A percentile compares a stretch with the other conserved stretches of the same genome.
phyloP scores from a whole-genome alignment of 2,797 vertebrate genomes.

The Nannoperca australis region DNA sequence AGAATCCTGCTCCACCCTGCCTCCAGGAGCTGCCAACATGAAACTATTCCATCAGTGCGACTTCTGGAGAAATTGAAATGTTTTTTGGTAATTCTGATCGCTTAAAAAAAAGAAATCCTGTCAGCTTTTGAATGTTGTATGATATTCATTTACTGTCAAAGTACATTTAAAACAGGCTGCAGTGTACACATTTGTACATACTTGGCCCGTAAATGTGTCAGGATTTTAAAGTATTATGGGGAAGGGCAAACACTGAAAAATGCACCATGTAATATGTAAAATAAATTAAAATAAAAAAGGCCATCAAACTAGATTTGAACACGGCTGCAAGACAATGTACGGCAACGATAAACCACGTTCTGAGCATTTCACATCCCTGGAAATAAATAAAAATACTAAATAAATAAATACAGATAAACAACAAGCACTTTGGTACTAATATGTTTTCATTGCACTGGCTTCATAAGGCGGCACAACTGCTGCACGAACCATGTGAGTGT shows the following conservation, averaged over 20 bases:
- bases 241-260: background rate
- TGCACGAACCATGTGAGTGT: background rate
- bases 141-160: background rate
- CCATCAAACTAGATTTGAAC: background rate
- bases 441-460: background rate
- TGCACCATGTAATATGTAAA: background rate
- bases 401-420: background rate
- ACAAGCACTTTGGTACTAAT: background rate
- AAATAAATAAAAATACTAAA: background rate
- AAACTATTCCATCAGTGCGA: background rate
- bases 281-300: background rate
- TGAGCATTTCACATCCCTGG: slow-evolving; percentile 8
- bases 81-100: no score
- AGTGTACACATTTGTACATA: background rate
- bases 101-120: no score
- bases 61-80: no score
- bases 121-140: background rate
- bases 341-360: background rate
- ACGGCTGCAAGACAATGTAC: background rate
- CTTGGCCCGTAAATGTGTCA: no score
- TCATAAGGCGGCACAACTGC: background rate
- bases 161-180: background rate
- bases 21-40: background rate
- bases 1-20: background rate
- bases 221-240: background rate